Evolutionary conservation across 2,113 vertebrate genomes (phyloP), one percentile per base, ranked within the genome.

Genomic region (Coryphaenoides rupestris): DNA sequence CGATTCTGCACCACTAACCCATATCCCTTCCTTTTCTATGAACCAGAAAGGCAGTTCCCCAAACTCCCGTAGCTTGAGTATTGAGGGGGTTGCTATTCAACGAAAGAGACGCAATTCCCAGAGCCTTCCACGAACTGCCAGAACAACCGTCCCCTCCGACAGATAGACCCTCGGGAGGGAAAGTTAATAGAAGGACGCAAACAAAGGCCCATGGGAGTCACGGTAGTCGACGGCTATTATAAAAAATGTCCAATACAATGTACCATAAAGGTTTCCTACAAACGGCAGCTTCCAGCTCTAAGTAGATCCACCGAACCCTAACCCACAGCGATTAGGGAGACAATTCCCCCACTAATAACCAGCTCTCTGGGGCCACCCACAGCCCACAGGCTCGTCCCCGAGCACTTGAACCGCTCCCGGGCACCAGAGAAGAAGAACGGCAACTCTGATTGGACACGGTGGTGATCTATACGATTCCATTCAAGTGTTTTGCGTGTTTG

Each of bases 211-310:
- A 6, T 53, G 58, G 52, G 58, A 16, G 24, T 61, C 46, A 70
- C 7, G 46, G 62, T 65, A 50, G 40, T n/a, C 56, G 74, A 62
- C 58, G 28, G 33, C 60, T 4, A 57, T 56, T 58, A 21, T 59
- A 74, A 69, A 68, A 76, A 85, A 83, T 77, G 74, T 66, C 78
- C 73, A 50, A 52, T n/a, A n/a, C n/a, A n/a, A n/a, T n/a, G n/a
- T n/a, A n/a, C n/a, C n/a, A n/a, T n/a, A n/a, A n/a, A n/a, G 60
- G 63, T 71, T 70, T 79, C 67, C 69, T 58, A 13, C 65, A 66
- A 82, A 70, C 66, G 54, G 64, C 2, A 16, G 14, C 33, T 12
- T n/a, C n/a, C n/a, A 50, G 19, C 67, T 53, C 55, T 68, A 70
- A 60, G 58, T 57, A 63, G 52, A 21, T 33, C 15, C 56, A n/a